Evolutionary conservation across 2,113 vertebrate genomes (phyloP), one percentile per base, ranked within the genome.

Genomic region (Megaleporinus macrocephalus): DNA sequence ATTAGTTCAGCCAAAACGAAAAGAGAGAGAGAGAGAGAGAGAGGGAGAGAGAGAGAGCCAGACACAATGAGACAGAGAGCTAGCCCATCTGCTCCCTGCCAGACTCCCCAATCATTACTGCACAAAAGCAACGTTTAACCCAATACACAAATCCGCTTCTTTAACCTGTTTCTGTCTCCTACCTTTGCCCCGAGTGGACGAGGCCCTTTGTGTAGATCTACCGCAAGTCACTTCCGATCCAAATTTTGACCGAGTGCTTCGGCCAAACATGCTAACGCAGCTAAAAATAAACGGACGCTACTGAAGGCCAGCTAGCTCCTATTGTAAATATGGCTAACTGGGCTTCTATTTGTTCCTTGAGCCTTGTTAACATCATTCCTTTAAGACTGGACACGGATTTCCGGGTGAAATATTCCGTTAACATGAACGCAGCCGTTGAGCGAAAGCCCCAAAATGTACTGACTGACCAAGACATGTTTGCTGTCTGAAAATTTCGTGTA

Each of bases 41-140:
- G 86, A 86, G 87, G 87, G 82, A 84, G 86, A 86, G 59, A 92
- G 92, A 88, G 90, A 89, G 90, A 89, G 61, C 84, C 86, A 94
- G 92, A 93, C 91, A 93, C 90, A 95, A 95, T 94, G 92, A 92
- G 91, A 92, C 85, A 57, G 78, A 92, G 91, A 92, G 90, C 91
- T 89, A 93, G 94, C 88, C 86, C 96, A 97, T 97, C 96, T 97
- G 96, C 94, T 97, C 93, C 90, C 94, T 93, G 94, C 95, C 91
- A 88, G 90, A 88, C 89, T 94, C 95, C 95, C 93, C 89, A 95
- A 92, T 95, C 94, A 93, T 92, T 93, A 94, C 90, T 94, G 92
- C 95, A 96, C 94, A 95, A 94, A 94, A 92, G 93, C 89, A 93
- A 95, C 95, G 96, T 97, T 98, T 98, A 97, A 96, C 95, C 96